Base-by-base conservation (phyloP, 1,140 invertebrate species). In the Drosophila varians region DNA sequence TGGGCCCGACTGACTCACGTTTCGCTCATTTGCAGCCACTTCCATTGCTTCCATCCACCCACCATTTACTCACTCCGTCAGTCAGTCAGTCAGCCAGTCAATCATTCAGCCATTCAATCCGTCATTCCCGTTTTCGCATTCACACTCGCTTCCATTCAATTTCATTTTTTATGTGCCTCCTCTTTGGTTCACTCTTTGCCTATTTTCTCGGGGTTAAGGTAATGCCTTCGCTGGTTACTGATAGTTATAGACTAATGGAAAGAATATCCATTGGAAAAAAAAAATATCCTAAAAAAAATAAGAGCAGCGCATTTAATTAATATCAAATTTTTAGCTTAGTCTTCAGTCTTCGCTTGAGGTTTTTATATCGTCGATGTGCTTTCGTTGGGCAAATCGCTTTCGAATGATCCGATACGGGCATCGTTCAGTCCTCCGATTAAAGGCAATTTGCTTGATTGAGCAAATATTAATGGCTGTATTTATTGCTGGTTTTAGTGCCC, bases 121-220 rank as follows among this genome's bases (percentile, higher is more conserved):
- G 31, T 62, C 74, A 84, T 55, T 75, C 65, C 36, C 54, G 64
- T 51, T 57, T 74, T 71, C 70, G 60, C 58, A 65, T 52, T 53
- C 72, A 56, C 54, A 56, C 42, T 43, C 54, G 53, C 64, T 48
- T 52, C 64, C 58, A 65, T 75, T 49, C 60, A 38, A 45, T 60
- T 66, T 40, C 28, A 8, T 53, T 38, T 19, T 40, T 51, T 26
- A 34, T 49, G 11, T 11, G 28, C 21, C 46, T 31, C 21, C 21
- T 58, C 47, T 18, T 51, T 64, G 7, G 23, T 42, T 65, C 48
- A 45, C 36, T 66, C 61, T 52, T 72, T 36, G 38, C 61, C 8
- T 58, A 36, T 51, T 36, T 38, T 78, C 64, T 74, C 28, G 82
- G 82, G 82, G 82, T 86, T 82, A 86, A 87, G 82, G 82, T 61